Evolutionary conservation across 2,797 vertebrate genomes (phyloP).

Genomic region (Anabas testudineus): DNA sequence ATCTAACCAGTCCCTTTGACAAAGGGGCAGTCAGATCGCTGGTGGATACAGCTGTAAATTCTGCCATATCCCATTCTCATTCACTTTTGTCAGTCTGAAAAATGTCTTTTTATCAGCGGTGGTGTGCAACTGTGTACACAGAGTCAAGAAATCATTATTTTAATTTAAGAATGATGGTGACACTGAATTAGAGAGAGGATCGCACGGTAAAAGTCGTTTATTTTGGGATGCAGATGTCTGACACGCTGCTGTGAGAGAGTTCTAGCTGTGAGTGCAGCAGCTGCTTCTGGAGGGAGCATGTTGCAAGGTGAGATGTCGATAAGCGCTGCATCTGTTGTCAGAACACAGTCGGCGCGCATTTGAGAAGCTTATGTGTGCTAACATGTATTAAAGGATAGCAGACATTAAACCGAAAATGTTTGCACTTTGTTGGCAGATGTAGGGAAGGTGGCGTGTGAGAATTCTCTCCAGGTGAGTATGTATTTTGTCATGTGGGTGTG

Average conservation of each 20-base stretch:
- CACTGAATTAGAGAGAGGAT: constrained; percentile 14
- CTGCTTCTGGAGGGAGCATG: constrained; percentile 55
- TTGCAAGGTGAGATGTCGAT: constrained; percentile 59
- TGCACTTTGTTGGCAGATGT: constrained; percentile 48
- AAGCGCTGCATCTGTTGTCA: constrained; percentile 65
- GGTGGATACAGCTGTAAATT: constrained; percentile 32
- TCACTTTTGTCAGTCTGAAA: constrained; percentile 25
- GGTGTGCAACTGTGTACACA: constrained; percentile 25
- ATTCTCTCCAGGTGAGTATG: constrained; percentile 18
- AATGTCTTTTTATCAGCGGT: constrained; percentile 29
- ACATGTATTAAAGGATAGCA: constrained; percentile 56
- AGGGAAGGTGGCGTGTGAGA: constrained; percentile 19
- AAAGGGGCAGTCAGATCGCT: constrained; percentile 42
- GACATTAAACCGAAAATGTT: constrained; percentile 53
- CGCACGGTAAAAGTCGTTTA: constrained; percentile 29
- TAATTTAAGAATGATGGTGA: constrained; percentile 24
- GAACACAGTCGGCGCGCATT: constrained; percentile 46
- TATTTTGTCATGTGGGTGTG: constrained; percentile 32
- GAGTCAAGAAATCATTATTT: constrained; percentile 14
- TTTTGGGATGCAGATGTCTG: constrained; percentile 29
- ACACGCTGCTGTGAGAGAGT: constrained; percentile 27
- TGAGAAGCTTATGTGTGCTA: constrained; percentile 32
- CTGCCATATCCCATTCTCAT: constrained; percentile 28
- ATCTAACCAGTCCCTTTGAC: constrained; percentile 53
- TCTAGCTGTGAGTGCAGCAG: constrained; percentile 53